These are phyloP conservation scores for Petrosia ficiformis DNA, from an alignment of 37 sponge, comb jelly and placozoan species.

Conservation along the genomic window DNA sequence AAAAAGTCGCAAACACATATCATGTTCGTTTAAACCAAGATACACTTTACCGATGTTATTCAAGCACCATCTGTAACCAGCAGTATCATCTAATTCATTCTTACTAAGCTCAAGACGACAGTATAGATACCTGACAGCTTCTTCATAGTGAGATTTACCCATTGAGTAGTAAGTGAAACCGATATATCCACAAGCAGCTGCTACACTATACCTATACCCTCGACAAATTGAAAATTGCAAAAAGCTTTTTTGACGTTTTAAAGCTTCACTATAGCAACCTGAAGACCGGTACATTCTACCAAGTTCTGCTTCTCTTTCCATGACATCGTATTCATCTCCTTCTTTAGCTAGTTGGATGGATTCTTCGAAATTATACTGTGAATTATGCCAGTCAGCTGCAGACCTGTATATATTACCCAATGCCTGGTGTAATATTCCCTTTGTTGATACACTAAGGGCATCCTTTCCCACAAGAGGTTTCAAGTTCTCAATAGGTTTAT, in stretches of 20 bases:
- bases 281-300: constrained; percentile 53
- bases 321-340: constrained; percentile 6
- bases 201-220: constrained; percentile 26
- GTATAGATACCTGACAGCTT: constrained; percentile 29
- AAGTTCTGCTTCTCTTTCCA: constrained; percentile 32
- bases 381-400: constrained; percentile 40
- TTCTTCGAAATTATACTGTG: constrained; percentile 12
- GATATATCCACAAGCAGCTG: constrained; percentile 46
- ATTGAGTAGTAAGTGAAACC: constrained; percentile 53
- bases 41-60: constrained; percentile 57
- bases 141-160: constrained; percentile 6
- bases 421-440: constrained; percentile 26
- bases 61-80: constrained; percentile 39
- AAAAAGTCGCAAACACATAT: constrained; percentile 13
- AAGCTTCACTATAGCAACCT: constrained; percentile 24
- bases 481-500: constrained; percentile 15
- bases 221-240: constrained; percentile 12
- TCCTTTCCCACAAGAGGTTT: constrained; percentile 10
- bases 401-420: constrained; percentile 58
- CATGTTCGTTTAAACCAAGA: not conserved
- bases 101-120: constrained; percentile 12
- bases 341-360: constrained; percentile 23
- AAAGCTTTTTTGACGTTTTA: constrained; percentile 11
- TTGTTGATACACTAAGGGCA: not conserved
- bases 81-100: constrained; percentile 15